Percentiles rank a stretch among this genome's conserved stretches.
Conservation (phyloP, 2,113 vertebrate species). For the Ivindomyrus marchei region DNA sequence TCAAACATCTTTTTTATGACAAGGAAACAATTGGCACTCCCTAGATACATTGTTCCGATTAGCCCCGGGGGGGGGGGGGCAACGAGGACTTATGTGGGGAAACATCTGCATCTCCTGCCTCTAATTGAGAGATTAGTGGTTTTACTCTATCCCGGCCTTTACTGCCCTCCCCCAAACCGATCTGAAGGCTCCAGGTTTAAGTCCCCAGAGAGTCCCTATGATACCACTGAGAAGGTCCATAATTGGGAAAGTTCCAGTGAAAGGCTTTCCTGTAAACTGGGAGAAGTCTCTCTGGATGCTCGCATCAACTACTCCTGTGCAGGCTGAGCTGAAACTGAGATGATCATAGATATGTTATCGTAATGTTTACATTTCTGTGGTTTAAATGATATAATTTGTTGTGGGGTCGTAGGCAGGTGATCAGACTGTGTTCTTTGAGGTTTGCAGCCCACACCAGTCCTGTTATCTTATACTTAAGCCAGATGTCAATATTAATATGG, state of each 20-base stretch:
- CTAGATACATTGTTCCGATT: not conserved
- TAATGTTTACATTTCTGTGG: not conserved
- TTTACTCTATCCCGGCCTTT: not conserved
- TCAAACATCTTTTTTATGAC: not conserved
- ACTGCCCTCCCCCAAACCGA: not conserved
- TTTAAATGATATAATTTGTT: not conserved
- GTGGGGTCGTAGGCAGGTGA: not conserved
- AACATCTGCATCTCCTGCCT: not conserved
- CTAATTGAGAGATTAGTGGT: not conserved
- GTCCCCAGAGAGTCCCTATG: not conserved
- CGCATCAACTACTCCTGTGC: not conserved
- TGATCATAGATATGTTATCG: not conserved
- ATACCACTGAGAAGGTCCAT: not conserved
- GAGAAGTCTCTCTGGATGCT: not conserved
- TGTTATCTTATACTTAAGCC: not conserved
- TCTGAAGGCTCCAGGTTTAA: not conserved
- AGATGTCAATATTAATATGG: constrained; percentile 3
- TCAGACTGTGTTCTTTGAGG: not conserved
- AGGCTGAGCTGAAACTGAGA: not conserved
- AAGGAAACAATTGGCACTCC: not conserved
- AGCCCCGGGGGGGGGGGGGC: not conserved
- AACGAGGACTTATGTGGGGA: too few relatives aligned
- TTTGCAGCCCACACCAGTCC: not conserved
- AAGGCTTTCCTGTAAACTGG: not conserved
- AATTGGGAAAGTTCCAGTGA: not conserved